Evolutionary conservation across 1,140 invertebrate genomes (phyloP).

Genomic region (Drosophila kanapiae): DNA sequence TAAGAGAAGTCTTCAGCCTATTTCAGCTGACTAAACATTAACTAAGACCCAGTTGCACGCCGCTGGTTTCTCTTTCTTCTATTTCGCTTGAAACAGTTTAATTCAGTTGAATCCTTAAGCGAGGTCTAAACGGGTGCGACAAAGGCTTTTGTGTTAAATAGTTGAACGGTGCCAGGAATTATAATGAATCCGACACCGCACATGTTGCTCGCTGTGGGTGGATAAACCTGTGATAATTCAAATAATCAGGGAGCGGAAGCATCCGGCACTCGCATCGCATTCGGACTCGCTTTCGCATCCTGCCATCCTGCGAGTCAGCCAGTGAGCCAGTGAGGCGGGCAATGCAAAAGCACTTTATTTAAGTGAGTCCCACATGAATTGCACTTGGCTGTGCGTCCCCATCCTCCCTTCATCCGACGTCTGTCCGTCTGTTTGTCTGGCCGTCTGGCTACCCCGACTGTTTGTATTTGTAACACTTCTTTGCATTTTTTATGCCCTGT

Average conservation of each 20-base stretch:
- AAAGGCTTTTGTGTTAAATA: slow-evolving; percentile 57
- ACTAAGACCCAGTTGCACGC: neutral
- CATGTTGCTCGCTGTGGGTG: slow-evolving; percentile 39
- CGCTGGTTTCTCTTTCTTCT: neutral
- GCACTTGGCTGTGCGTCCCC: slow-evolving; percentile 62
- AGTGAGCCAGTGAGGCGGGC: slow-evolving; percentile 51
- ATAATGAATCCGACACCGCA: slow-evolving; percentile 56
- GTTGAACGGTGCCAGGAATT: slow-evolving; percentile 58
- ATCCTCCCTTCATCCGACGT: slow-evolving; percentile 3
- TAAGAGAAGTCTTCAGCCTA: neutral
- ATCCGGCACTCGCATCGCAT: slow-evolving; percentile 53
- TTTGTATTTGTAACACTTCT: slow-evolving; percentile 82
- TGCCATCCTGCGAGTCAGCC: slow-evolving; percentile 37
- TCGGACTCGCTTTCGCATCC: slow-evolving; percentile 51
- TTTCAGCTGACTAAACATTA: neutral
- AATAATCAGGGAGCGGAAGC: slow-evolving; percentile 70
- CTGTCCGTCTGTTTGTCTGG: slow-evolving; percentile 23
- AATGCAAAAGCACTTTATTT: slow-evolving; percentile 85
- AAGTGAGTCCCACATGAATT: slow-evolving; percentile 85
- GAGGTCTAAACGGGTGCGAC: slow-evolving; percentile 40
- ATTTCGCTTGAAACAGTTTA: slow-evolving; percentile 42
- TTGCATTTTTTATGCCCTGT: slow-evolving; percentile 70
- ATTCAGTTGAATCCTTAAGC: slow-evolving; percentile 48
- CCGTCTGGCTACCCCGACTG: slow-evolving; percentile 51
- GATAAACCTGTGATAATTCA: slow-evolving; percentile 75